These are phyloP conservation scores for Drosophila sucinea DNA, from an alignment of 1,140 invertebrate genomes.

Conservation along the genomic window DNA sequence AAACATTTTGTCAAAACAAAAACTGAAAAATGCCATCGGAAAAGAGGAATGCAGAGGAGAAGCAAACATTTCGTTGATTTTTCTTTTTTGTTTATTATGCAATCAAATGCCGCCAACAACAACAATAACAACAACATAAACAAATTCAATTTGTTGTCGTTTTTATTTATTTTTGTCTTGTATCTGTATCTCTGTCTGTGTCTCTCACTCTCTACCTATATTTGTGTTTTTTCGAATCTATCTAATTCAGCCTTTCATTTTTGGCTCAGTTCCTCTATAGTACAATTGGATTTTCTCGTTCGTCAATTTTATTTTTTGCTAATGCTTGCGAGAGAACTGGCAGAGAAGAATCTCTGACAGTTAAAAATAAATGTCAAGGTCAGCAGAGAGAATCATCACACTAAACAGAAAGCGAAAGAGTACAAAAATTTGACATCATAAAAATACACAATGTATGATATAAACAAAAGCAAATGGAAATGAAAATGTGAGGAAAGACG, in stretches of 20 bases:
- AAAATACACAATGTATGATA: not conserved
- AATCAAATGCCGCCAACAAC: slow-evolving; percentile 20
- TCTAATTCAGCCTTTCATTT: slow-evolving; percentile 12
- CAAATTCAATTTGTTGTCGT: slow-evolving; percentile 34
- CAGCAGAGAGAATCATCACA: slow-evolving; percentile 43
- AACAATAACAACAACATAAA: slow-evolving; percentile 29
- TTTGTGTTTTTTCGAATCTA: slow-evolving; percentile 1
- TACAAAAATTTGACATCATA: slow-evolving; percentile 8
- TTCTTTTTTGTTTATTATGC: slow-evolving; percentile 44
- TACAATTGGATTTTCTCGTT: slow-evolving; percentile 35
- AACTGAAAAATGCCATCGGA: slow-evolving; percentile 21
- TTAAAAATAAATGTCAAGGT: slow-evolving; percentile 82
- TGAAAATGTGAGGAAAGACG: slow-evolving; percentile 18
- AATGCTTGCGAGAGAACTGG: slow-evolving; percentile 57
- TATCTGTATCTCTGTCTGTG: not conserved
- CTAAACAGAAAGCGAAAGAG: slow-evolving; percentile 36
- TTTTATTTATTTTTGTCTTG: slow-evolving; percentile 21
- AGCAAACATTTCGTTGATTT: not conserved
- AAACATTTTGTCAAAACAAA: slow-evolving; percentile 63
- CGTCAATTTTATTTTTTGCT: not conserved
- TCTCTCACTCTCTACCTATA: no score
- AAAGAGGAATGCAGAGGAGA: slow-evolving; percentile 25
- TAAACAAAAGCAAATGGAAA: slow-evolving; percentile 24
- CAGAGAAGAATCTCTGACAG: slow-evolving; percentile 61
- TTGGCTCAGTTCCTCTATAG: slow-evolving; percentile 13